Base-by-base conservation (phyloP, 2,113 vertebrate genomes). In the Ursus arctos region DNA sequence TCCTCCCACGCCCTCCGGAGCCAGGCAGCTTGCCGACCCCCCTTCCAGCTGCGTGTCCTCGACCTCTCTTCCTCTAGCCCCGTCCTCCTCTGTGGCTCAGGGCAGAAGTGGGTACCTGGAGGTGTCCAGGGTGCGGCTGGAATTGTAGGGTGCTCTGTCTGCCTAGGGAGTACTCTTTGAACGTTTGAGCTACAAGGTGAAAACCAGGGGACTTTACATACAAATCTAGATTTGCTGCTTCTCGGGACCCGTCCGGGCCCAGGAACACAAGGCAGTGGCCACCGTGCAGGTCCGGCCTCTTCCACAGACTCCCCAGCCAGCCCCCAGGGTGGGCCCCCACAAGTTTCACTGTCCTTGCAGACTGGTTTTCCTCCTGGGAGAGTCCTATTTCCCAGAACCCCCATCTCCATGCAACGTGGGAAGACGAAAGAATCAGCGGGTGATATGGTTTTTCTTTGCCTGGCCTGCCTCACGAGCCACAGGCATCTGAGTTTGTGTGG, bases 361-460 rank as follows among this genome's bases (percentile, higher is more conserved):
- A 82, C 36, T 14, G 21, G 28, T 43, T 47, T 74, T 51, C 82
- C 33, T 76, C 28, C 71, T 13, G 21, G 51, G 7, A 82, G 47
- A 81, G 31, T 51, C 36, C 9, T 24, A 2, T 31, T 77, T 76
- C 57, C 61, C 2, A 6, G 81, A 84, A 65, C 9, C 40, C 51
- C 51, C 36, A 22, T 51, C 13, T 43, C 77, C 16, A 22, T 13
- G 67, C 28, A 63, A 65, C 9, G 53, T 53, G 72, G 76, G 57
- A 6, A 80, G 51, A 57, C 33, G 31, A 94, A 22, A 63, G 8
- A 47, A 59, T 33, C 26, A 69, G 33, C 9, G 9, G n/a, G 49
- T 1, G 7, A 19, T 14, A 0, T 0, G 1, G 22, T 33, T 22
- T 65, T 18, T 43, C 47, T 57, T 31, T 0, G 0, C 49, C 33